Conservation (phyloP, 2,113 vertebrate species). For the Micromys minutus region DNA sequence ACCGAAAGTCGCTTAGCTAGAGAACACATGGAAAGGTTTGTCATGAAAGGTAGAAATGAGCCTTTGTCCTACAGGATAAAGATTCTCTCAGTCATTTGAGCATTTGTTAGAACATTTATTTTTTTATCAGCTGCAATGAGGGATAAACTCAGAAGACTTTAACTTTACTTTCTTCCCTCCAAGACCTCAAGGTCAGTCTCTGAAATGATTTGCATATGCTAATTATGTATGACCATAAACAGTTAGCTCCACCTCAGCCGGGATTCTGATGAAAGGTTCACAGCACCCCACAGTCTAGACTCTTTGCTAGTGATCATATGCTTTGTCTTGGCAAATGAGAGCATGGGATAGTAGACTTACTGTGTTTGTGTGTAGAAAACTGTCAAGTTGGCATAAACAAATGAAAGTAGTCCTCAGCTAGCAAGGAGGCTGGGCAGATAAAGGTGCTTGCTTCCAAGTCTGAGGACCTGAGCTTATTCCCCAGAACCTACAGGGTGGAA, state of each 20-base stretch:
- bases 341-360: neutral
- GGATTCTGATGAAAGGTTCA: neutral
- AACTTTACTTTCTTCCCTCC: neutral
- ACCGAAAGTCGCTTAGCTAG: neutral
- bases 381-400: neutral
- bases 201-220: neutral
- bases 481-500: too few relatives aligned
- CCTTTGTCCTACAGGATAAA: neutral
- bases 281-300: neutral
- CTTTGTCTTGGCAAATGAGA: conserved; percentile 20
- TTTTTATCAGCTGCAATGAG: neutral
- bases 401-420: neutral
- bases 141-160: neutral
- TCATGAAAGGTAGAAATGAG: neutral
- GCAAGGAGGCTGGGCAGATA: neutral
- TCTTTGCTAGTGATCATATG: neutral
- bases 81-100: neutral
- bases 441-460: neutral
- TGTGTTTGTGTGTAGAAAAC: neutral
- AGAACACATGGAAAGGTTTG: neutral
- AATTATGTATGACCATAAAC: neutral
- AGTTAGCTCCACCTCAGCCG: neutral
- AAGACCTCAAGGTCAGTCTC: neutral
- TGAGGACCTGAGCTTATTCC: too few relatives aligned
- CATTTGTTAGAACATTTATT: neutral